Evolutionary conservation across 92 coral and sea anemone genomes (phyloP), one percentile per base, ranked within the genome.

Genomic region (Porites evermanni): DNA sequence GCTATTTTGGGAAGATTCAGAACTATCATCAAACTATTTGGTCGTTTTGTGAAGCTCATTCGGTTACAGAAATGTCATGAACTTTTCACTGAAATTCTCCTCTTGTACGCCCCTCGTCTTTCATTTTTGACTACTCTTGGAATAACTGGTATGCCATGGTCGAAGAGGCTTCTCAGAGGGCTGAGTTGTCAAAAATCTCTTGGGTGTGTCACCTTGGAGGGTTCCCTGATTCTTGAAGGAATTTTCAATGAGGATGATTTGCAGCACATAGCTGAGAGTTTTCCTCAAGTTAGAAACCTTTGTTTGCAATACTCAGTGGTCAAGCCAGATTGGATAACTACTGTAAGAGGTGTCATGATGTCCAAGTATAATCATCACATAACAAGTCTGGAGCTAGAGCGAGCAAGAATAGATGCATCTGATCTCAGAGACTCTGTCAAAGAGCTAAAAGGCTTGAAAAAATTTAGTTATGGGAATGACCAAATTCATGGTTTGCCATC

Each of bases 401-500:
- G 98, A 70, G 92, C 92, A 67, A 86, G 82, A 83, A 67, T 93
- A 23, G 96, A 69, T 26, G 67, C 89, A 29, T 53, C 85, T 7
- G 94, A 90, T 54, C 85, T 94, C 23, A 73, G 84, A 67, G 92
- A 91, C 17, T 69, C 84, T 85, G 77, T 94, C 24, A 87, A 87
- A 63, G 79, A 76, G 17, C 84, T 93, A 72, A 54, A 70, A 20
- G 86, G 90, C 6, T 78, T 94, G 72, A 79, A 73, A 67, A 79
- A 64, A 12, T 93, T 94, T 85, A 72, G 91, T 59, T 93, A 90
- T 79, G 96, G 96, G 3, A 94, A 90, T 88, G 98, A 94, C 66
- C 94, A 94, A 70, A 91, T 90, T 24, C 91, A 88, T 88, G 94
- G 94, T 52, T 84, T 93, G 81, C 98, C 96, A n/a, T 94, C 94